phyloP scores from a whole-genome alignment of 2,888 invertebrate species.

The Campoplex capitator region DNA sequence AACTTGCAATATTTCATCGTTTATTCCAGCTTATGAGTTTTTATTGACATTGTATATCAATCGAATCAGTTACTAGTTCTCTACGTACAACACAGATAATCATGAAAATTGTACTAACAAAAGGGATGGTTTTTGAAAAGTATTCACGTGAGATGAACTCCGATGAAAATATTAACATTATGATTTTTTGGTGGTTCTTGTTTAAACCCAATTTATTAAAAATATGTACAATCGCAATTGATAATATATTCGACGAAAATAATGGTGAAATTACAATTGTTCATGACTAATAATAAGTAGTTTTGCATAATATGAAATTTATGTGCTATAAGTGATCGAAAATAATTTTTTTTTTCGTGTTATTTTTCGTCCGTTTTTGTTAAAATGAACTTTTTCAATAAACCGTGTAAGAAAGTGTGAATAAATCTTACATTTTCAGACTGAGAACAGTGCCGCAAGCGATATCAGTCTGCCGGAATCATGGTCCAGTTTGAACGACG shows the following conservation, averaged over 20 bases:
- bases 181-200: not conserved
- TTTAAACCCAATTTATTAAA: no score
- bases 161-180: not conserved
- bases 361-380: not conserved
- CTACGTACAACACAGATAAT: no score
- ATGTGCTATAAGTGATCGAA: not conserved
- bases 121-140: not conserved
- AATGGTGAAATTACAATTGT: not conserved
- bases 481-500: slow-evolving; percentile 85
- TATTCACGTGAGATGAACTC: not conserved
- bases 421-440: slow-evolving; percentile 82
- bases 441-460: slow-evolving; percentile 81
- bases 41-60: no score
- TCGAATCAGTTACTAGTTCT: no score
- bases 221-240: not conserved
- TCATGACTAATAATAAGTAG: not conserved
- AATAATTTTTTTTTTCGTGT: not conserved
- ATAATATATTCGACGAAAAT: not conserved
- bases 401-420: slow-evolving; percentile 65
- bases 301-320: not conserved
- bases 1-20: not conserved
- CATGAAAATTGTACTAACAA: not conserved
- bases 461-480: slow-evolving; percentile 82
- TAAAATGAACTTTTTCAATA: not conserved
- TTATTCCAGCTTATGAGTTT: not conserved